phyloP scores from a whole-genome alignment of 2,113 vertebrate genomes.

The Campylomormyrus numenius region DNA sequence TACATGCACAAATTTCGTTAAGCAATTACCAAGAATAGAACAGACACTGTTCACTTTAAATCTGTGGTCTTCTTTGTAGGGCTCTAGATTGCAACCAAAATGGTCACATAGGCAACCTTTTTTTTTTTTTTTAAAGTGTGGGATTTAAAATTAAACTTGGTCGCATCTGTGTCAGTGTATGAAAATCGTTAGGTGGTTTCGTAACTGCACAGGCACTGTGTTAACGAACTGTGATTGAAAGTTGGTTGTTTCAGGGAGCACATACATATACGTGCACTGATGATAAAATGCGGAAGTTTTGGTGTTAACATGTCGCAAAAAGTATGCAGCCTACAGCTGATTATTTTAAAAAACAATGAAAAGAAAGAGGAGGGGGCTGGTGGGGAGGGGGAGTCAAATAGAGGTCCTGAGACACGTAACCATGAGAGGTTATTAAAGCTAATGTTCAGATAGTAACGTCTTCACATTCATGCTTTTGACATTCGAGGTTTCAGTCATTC shows the following conservation, averaged over 20 bases:
- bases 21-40: not conserved
- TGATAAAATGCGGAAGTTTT: not conserved
- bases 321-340: too few species aligned
- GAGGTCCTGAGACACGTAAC: too few species aligned
- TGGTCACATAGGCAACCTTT: not conserved
- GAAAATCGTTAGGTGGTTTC: not conserved
- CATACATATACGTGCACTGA: not conserved
- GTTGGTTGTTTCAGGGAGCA: not conserved
- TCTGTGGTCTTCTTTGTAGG: not conserved
- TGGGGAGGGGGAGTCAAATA: too few species aligned
- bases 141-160: not conserved
- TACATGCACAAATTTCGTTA: not conserved
- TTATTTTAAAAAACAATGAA: too few species aligned
- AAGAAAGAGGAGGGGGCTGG: too few species aligned
- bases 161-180: not conserved
- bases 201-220: not conserved
- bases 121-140: not conserved
- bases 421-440: too few species aligned
- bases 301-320: not conserved
- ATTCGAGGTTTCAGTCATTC: too few species aligned
- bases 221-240: not conserved
- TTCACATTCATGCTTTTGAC: too few species aligned
- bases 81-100: not conserved
- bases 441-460: too few species aligned
- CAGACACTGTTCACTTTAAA: not conserved